These are phyloP conservation scores for Myiozetetes cayanensis DNA, from an alignment of 2,113 vertebrate genomes.

Conservation along the genomic window DNA sequence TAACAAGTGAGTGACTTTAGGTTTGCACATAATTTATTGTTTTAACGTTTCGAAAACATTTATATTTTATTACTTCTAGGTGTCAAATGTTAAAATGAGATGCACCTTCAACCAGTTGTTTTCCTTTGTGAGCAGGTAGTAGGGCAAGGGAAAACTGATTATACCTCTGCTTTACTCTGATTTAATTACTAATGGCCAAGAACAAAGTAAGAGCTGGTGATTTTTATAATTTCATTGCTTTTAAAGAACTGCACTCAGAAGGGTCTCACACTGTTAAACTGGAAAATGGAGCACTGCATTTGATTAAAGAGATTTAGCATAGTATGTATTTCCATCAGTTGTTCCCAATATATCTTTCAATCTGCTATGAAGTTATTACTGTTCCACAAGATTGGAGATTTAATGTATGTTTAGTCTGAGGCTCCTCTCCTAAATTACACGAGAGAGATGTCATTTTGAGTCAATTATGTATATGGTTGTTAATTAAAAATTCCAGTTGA, in stretches of 20 bases:
- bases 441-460: neutral
- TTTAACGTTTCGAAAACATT: neutral
- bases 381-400: neutral
- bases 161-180: neutral
- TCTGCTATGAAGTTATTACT: neutral
- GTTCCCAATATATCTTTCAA: neutral
- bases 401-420: neutral
- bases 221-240: neutral
- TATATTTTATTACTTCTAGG: neutral
- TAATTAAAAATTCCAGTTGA: neutral
- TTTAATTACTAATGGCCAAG: neutral
- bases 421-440: neutral
- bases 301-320: neutral
- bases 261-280: neutral
- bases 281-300: neutral
- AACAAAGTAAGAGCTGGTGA: neutral
- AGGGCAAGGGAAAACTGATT: neutral
- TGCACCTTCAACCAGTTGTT: neutral
- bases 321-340: neutral
- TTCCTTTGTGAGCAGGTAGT: neutral
- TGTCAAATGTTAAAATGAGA: neutral
- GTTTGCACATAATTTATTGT: neutral
- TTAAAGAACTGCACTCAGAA: neutral
- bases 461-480: neutral
- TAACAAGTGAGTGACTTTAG: neutral